Evolutionary conservation across 2,797 vertebrate genomes (phyloP), one percentile per base, ranked within the genome.

Genomic region (Sebastes nivosus): DNA sequence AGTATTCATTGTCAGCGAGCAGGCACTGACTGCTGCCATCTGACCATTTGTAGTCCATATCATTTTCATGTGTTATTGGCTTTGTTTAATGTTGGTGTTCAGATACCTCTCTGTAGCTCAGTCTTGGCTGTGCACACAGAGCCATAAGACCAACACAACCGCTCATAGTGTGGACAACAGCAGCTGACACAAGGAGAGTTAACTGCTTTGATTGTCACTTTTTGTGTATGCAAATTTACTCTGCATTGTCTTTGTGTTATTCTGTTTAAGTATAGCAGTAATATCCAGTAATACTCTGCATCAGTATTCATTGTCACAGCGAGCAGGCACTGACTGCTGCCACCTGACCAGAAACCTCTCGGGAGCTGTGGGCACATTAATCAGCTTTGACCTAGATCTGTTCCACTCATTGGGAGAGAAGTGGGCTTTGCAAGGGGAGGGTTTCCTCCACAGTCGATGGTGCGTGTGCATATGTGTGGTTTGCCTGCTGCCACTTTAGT

Each of bases 361-460:
- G 79, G 94, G 91, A 91, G 87, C 91, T 89, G 87, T 88, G 89
- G 92, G 82, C 82, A 90, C 95, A 95, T 95, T 96, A 95, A 95
- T 96, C 95, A 95, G 95, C 92, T 92, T 90, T 95, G 95, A 96
- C 95, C 94, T 93, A 96, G 93, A 94, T 95, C 92, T 94, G 94
- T 88, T 94, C 86, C 85, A 85, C 88, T 91, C 90, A 82, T 71
- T 89, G 88, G 86, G 79, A 89, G 88, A 81, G 88, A 87, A 91
- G 78, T 83, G 87, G 91, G 89, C 79, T 88, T 46, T 70, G 86
- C 70, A 55, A 84, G 71, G 89, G 90, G 84, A 87, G 89, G 91
- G 89, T 83, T 94, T 93, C 89, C 90, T 90, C 87, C 84, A 78
- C 65, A 84, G 76, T 88, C 60, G 24, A 38, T 83, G 72, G 74